Percentiles rank a stretch among this genome's conserved stretches.
phyloP scores from a whole-genome alignment of 1,140 invertebrate genomes.

The Nylanderia fulva region DNA sequence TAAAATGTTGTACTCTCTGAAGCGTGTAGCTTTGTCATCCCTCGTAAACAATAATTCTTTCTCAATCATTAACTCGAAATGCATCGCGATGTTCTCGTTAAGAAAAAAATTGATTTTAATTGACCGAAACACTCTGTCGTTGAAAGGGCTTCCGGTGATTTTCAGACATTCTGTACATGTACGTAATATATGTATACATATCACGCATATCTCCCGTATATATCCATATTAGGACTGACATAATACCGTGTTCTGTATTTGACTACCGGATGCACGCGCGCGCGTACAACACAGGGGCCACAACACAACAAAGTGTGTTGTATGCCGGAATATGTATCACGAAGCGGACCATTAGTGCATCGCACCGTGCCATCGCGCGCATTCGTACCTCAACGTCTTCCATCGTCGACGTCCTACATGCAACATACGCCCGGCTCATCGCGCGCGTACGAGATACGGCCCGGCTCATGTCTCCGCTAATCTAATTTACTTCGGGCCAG shows the following conservation, averaged over 20 bases:
- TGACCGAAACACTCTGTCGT: no score
- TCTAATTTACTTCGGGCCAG: slow-evolving; percentile 78
- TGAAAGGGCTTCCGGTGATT: no score
- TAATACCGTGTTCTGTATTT: slow-evolving; percentile 11
- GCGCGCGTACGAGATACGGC: slow-evolving; percentile 66
- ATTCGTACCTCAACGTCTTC: slow-evolving; percentile 12
- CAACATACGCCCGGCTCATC: slow-evolving; percentile 31
- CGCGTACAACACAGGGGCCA: not conserved
- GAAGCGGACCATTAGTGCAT: slow-evolving; percentile 43
- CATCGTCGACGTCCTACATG: no score
- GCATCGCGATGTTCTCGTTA: no score
- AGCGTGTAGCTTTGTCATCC: no score
- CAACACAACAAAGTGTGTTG: slow-evolving; percentile 26
- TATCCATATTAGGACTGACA: slow-evolving; percentile 22
- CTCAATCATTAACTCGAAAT: no score
- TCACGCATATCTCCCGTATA: not conserved
- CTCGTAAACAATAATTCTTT: no score
- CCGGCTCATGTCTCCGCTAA: slow-evolving; percentile 75
- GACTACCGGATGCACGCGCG: slow-evolving; percentile 9
- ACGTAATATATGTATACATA: not conserved
- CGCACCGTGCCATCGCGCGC: slow-evolving; percentile 32
- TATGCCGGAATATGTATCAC: not conserved
- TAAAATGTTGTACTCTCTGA: no score
- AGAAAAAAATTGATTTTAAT: no score
- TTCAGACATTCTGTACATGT: no score